Conservation (phyloP, 1,140 invertebrate genomes). For the Ceratosolen fusciceps region DNA sequence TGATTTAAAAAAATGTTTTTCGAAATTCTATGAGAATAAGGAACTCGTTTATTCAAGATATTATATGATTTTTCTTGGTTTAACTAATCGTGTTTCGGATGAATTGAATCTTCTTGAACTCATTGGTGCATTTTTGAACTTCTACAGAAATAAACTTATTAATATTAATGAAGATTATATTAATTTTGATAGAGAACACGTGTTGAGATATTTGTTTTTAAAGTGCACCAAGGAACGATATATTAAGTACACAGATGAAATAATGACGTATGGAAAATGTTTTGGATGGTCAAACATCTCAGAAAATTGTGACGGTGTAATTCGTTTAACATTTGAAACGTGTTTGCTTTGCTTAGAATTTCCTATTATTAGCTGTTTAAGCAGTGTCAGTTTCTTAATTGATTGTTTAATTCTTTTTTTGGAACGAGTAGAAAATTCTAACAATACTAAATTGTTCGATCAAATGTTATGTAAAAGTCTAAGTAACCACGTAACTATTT, state of each 20-base stretch:
- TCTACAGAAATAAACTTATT: neutral
- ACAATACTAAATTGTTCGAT: neutral
- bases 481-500: neutral
- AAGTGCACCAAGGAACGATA: conserved; percentile 35
- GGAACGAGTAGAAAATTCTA: neutral
- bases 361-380: conserved; percentile 36
- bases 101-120: neutral
- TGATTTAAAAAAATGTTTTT: conserved; percentile 46
- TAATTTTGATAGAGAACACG: neutral
- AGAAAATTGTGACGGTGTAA: conserved; percentile 52
- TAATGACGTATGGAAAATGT: conserved; percentile 39
- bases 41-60: neutral
- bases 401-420: conserved; percentile 45
- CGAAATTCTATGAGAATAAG: neutral
- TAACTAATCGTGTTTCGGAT: neutral
- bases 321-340: conserved; percentile 57
- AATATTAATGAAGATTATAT: neutral
- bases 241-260: conserved; percentile 27
- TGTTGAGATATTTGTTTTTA: conserved; percentile 28
- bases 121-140: neutral
- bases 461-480: conserved; percentile 7
- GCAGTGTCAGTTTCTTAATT: conserved; percentile 47
- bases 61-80: neutral
- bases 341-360: conserved; percentile 58
- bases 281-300: conserved; percentile 50